A percentile compares a stretch with the other conserved stretches of the same genome.
phyloP scores from a whole-genome alignment of 2,113 vertebrate genomes.

The Muntiacus muntjak region DNA sequence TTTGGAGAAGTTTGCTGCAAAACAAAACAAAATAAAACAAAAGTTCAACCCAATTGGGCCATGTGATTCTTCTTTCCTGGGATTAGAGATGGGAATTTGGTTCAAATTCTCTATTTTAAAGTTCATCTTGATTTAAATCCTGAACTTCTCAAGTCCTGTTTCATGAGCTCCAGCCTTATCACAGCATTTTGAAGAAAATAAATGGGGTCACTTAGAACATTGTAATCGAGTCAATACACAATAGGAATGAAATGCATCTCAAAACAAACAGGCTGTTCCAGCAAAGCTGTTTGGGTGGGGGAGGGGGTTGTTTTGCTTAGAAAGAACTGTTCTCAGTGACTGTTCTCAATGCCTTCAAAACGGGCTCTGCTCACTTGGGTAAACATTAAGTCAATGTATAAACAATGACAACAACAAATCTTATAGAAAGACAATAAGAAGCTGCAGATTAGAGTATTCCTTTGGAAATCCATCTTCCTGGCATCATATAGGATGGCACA shows the following conservation, averaged over 20 bases:
- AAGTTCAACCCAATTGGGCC: constrained; percentile 25
- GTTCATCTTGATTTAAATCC: constrained; percentile 68
- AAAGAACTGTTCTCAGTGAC: background rate
- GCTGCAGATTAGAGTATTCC: background rate
- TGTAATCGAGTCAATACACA: background rate
- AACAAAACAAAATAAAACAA: constrained; percentile 26
- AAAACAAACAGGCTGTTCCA: background rate
- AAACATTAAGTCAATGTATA: background rate
- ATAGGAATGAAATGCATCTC: background rate
- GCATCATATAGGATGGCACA: background rate
- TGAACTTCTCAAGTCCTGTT: constrained; percentile 52
- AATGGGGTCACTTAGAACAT: constrained; percentile 17
- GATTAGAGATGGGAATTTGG: constrained; percentile 47
- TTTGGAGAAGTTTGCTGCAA: constrained; percentile 56
- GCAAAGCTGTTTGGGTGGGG: background rate
- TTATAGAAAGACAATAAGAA: background rate
- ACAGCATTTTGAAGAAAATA: constrained; percentile 35
- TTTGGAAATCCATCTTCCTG: background rate
- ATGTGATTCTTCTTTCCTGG: constrained; percentile 18
- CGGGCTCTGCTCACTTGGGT: background rate
- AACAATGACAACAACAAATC: background rate
- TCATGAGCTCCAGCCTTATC: constrained; percentile 32
- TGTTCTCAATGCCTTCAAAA: background rate
- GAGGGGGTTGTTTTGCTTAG: background rate
- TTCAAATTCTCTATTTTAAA: constrained; percentile 66